phyloP scores from a whole-genome alignment of 2,797 vertebrate species.

The Brachyalestes nurse region DNA sequence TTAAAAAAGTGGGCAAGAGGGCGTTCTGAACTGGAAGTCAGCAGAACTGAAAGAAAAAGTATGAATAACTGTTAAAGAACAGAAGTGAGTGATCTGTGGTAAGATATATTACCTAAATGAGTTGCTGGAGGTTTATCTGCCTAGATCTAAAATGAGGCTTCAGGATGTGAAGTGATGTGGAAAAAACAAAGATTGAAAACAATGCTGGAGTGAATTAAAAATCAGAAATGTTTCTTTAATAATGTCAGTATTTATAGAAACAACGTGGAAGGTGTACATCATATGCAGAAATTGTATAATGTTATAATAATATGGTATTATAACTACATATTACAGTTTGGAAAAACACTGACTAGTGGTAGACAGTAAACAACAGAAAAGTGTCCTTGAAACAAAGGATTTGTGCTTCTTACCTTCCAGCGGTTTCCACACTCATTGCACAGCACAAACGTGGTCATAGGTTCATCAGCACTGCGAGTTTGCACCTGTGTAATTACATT shows the following conservation, averaged over 20 bases:
- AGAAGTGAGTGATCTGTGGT: not conserved
- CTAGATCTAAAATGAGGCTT: not conserved
- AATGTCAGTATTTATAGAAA: not conserved
- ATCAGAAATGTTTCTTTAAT: not conserved
- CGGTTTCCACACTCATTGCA: conserved; percentile 98
- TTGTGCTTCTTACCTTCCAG: conserved; percentile 88
- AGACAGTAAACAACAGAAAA: too few species aligned
- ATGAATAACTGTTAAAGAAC: not conserved
- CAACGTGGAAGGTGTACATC: too few species aligned
- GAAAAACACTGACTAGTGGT: not conserved
- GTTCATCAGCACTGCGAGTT: conserved; percentile 96
- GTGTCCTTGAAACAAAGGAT: not conserved
- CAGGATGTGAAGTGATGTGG: not conserved
- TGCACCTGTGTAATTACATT: conserved; percentile 83
- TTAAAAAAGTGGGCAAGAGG: conserved; percentile 25
- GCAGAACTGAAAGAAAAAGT: conserved; percentile 77
- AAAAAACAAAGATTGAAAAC: not conserved
- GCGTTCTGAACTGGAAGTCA: conserved; percentile 63
- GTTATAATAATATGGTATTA: not conserved
- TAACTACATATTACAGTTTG: not conserved
- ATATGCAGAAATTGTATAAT: too few species aligned
- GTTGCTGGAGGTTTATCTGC: not conserved
- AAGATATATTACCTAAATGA: not conserved
- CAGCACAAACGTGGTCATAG: conserved; percentile 97
- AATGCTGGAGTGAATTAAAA: not conserved